Evolutionary conservation across 1,140 invertebrate genomes (phyloP), one percentile per base, ranked within the genome.

Genomic region (Whitmania pigra): DNA sequence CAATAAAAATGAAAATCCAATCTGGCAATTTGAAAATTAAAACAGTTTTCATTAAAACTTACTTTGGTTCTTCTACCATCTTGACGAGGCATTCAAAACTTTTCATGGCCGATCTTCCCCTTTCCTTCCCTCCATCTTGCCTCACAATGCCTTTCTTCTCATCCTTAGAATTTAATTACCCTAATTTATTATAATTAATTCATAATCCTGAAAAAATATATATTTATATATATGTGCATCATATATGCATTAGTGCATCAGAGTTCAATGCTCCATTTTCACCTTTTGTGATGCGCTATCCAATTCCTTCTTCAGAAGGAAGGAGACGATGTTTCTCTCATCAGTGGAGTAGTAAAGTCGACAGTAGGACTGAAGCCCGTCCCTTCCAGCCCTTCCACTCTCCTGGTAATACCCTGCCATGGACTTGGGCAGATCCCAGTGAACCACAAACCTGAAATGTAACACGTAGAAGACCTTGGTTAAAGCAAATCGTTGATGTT

Each of bases 381-480:
- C 94, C 72, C 95, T 84, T 1, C 96, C 96, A 27, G 95, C 93
- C 67, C 96, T 85, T 18, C 96, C 96, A 67, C 93, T 89, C 85
- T 99, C 96, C 82, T 99, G 96, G 84, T 99, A 99, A 79, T 95
- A 97, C 1, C 93, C 92, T 84, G 99, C 95, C 76, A 99, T 89
- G n/a, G 91, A 95, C 83, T 95, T 97, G 40, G 94, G 94, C 73
- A 97, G 76, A 1, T 90, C 88, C 79, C 90, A 90, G 82, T 98
- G 95, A 71, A 97, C 87, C 0, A 84, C 82, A 77, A 79, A 84
- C 43, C 82, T 74, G 63, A 29, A 68, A 71, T 27, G n/a, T n/a
- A 68, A 43, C 36, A 20, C 15, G 4, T 6, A 29, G 22, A n/a
- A 6, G 13, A 29, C 36, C 36, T 43, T 6, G 0, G 57, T 25